Conservation (phyloP, 1,140 invertebrate genomes). For the Frieseomelitta varia region DNA sequence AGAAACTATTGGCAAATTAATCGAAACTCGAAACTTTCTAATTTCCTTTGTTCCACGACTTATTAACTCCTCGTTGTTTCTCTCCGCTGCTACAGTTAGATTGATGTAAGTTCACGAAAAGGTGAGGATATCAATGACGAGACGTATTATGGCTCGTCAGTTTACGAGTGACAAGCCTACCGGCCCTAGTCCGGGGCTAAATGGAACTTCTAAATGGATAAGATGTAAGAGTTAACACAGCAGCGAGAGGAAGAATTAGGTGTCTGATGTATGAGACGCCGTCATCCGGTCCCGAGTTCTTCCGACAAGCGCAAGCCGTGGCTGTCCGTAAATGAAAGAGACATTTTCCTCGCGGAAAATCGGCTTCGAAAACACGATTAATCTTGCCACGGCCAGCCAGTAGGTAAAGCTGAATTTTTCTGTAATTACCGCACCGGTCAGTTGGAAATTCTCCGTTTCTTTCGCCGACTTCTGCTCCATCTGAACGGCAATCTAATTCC, state of each 20-base stretch:
- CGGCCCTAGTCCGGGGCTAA: constrained; percentile 50
- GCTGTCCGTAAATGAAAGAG: constrained; percentile 56
- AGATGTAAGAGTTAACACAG: constrained; percentile 75
- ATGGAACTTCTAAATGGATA: constrained; percentile 79
- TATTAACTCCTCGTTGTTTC: background rate
- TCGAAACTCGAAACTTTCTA: background rate
- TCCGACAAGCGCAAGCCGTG: constrained; percentile 45
- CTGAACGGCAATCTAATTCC: background rate
- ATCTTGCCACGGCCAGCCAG: constrained; percentile 26
- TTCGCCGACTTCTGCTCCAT: background rate
- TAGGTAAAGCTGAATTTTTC: constrained; percentile 45
- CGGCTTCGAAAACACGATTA: constrained; percentile 51
- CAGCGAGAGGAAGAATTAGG: constrained; percentile 70
- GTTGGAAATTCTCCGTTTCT: constrained; percentile 28
- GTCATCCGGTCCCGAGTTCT: constrained; percentile 46
- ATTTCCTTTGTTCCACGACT: background rate
- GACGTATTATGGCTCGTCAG: constrained; percentile 71
- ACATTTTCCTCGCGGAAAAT: constrained; percentile 52
- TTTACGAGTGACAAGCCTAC: constrained; percentile 70
- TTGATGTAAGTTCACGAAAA: constrained; percentile 42
- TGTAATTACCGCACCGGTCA: constrained; percentile 24
- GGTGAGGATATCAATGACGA: constrained; percentile 44
- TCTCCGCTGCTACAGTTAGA: constrained; percentile 1
- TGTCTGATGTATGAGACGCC: constrained; percentile 70
- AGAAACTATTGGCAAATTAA: background rate